A percentile compares a stretch with the other conserved stretches of the same genome.
Evolutionary conservation across 1,140 invertebrate species (phyloP).

Genomic region (Sitophilus oryzae): DNA sequence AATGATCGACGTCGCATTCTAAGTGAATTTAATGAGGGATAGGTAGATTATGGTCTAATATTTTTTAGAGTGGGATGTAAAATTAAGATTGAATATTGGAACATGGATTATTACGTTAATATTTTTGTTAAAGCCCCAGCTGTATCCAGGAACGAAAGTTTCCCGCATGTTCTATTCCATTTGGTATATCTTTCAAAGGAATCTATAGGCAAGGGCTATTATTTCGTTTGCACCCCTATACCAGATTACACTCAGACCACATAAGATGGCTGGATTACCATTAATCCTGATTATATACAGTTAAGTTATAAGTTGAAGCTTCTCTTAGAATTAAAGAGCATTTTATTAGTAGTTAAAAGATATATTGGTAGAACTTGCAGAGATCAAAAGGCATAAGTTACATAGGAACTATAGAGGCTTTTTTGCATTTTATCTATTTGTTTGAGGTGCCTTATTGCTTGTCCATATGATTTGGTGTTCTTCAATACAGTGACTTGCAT

Average conservation of each 20-base stretch:
- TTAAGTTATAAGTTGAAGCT: not conserved
- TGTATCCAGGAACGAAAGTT: not conserved
- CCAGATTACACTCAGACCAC: not conserved
- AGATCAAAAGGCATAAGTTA: not conserved
- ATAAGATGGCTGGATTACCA: not conserved
- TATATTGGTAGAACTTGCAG: not conserved
- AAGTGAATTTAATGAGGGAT: no score
- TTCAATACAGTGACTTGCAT: not conserved
- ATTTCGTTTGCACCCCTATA: not conserved
- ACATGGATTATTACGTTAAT: not conserved
- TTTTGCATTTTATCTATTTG: not conserved
- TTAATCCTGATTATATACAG: not conserved
- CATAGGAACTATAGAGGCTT: not conserved
- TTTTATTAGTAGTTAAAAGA: not conserved
- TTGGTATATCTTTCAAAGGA: not conserved
- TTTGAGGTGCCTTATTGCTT: not conserved
- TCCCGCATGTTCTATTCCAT: not conserved
- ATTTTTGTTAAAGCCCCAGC: constrained; percentile 2
- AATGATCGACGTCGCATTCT: no score
- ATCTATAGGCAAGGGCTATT: not conserved
- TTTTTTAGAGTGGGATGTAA: no score
- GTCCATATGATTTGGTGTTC: not conserved
- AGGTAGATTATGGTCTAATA: no score
- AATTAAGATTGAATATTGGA: not conserved
- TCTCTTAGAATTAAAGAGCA: no score